A percentile compares a stretch with the other conserved stretches of the same genome.
phyloP scores from a whole-genome alignment of 2,888 invertebrate genomes.

The Patella ulyssiponensis region DNA sequence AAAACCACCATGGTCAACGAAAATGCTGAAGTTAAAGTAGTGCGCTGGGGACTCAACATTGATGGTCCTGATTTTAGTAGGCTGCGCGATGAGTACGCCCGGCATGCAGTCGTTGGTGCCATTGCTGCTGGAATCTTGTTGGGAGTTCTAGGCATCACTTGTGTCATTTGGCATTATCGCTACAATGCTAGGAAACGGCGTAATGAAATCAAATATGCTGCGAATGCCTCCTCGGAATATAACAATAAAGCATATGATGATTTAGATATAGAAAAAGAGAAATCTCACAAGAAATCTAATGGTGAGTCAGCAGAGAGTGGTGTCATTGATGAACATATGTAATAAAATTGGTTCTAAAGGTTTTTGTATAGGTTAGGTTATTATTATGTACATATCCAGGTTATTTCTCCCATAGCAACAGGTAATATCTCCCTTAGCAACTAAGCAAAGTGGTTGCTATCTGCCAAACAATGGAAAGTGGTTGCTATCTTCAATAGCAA shows the following conservation, averaged over 20 bases:
- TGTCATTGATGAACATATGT: not conserved
- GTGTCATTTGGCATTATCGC: conserved; percentile 47
- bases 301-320: conserved; percentile 13
- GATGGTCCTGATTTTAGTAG: conserved; percentile 56
- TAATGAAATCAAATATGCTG: not conserved
- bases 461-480: too few species aligned
- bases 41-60: conserved; percentile 52
- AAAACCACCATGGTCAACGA: not conserved
- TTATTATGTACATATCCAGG: not conserved
- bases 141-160: conserved; percentile 42
- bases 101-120: conserved; percentile 58
- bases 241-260: conserved; percentile 6
- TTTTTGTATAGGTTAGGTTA: not conserved
- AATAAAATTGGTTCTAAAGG: not conserved
- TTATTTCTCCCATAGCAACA: too few species aligned
- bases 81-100: conserved; percentile 46
- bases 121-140: conserved; percentile 56
- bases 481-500: too few species aligned
- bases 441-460: too few species aligned
- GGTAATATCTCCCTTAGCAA: too few species aligned
- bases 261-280: not conserved
- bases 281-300: conserved; percentile 20
- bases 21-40: conserved; percentile 25
- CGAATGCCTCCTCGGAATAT: not conserved
- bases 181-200: not conserved